Percentiles rank a stretch among this genome's conserved stretches.
phyloP scores from a whole-genome alignment of 2,888 invertebrate species.

The Nomada fucata region DNA sequence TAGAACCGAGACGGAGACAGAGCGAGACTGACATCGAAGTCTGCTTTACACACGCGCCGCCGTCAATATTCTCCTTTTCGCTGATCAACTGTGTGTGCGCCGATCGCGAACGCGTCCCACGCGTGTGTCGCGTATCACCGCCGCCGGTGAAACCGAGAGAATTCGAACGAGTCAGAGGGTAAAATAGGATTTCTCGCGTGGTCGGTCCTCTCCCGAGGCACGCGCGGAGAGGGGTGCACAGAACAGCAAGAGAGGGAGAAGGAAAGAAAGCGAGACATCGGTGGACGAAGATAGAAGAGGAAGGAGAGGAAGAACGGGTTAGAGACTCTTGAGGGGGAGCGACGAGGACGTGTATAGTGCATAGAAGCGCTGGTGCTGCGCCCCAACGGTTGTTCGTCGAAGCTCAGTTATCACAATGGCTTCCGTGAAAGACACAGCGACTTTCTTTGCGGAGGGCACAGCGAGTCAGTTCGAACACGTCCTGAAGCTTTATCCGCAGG shows the following conservation, averaged over 20 bases:
- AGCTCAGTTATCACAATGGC: constrained; percentile 88
- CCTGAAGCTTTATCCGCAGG: constrained; percentile 95
- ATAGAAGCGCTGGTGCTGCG: constrained; percentile 72
- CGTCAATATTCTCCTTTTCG: constrained; percentile 32
- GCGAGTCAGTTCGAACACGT: constrained; percentile 94
- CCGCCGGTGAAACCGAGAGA: constrained; percentile 77
- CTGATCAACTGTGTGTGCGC: constrained; percentile 47
- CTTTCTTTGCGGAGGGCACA: constrained; percentile 96
- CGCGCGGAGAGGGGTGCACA: constrained; percentile 66
- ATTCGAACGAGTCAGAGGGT: constrained; percentile 75
- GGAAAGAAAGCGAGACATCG: constrained; percentile 33
- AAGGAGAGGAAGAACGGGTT: constrained; percentile 28
- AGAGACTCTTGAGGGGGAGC: constrained; percentile 18
- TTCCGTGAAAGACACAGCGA: constrained; percentile 95
- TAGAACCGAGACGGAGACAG: constrained; percentile 22
- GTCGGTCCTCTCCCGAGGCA: constrained; percentile 69
- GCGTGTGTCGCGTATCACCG: constrained; percentile 75
- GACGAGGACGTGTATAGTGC: constrained; percentile 57
- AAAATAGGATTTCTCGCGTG: constrained; percentile 77
- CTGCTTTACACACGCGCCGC: constrained; percentile 36
- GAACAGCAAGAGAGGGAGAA: constrained; percentile 48
- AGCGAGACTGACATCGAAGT: constrained; percentile 25
- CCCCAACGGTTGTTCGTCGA: constrained; percentile 74
- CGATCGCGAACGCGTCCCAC: constrained; percentile 64
- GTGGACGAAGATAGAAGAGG: constrained; percentile 28